Base-by-base conservation (phyloP, 2,888 invertebrate genomes). In the Aromia moschata region DNA sequence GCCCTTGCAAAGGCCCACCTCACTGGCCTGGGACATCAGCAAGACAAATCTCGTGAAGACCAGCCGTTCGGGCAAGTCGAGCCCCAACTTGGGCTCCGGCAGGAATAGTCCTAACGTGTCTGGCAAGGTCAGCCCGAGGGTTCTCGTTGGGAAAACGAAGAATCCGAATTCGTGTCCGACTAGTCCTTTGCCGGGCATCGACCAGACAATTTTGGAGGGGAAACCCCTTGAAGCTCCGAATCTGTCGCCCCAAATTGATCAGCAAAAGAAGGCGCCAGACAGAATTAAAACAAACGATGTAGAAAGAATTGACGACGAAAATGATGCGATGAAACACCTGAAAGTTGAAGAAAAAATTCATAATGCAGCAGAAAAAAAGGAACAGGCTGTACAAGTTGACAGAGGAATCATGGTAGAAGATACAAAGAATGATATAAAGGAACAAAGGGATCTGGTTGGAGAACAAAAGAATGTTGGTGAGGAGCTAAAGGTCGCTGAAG, bases 1-100 rank as follows among this genome's bases (percentile, higher is more conserved):
- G 2, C 87, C 88, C 17, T 90, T 91, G 0, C 87, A 94, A 74
- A 84, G 94, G 70, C 95, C 95, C 0, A 92, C 91, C 41, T 95
- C 96, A 12, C 82, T 98, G 52, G 92, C 98, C 0, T 98, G 98
- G 98, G 97, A 97, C 81, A 91, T 98, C 36, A 86, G 96, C 60
- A 98, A 97, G 82, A 92, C 93, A 36, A 93, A 78, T 65, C 70
- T 74, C 59, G 78, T 66, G 59, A 81, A 73, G 68, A 70, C 69
- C 70, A 65, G 77, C 74, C 65, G 77, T 68, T 76, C 80, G 9
- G 81, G 83, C 46, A 83, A 83, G 69, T 80, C 79, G 0, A 81
- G 77, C 58, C 81, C 81, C 49, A 83, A 80, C 66, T 74, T 84
- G n/a, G 79, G 84, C 57, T 87, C 86, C 4, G 85, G 85, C 0